Conservation (phyloP, 2,113 vertebrate genomes). For the Scophthalmus maximus region DNA sequence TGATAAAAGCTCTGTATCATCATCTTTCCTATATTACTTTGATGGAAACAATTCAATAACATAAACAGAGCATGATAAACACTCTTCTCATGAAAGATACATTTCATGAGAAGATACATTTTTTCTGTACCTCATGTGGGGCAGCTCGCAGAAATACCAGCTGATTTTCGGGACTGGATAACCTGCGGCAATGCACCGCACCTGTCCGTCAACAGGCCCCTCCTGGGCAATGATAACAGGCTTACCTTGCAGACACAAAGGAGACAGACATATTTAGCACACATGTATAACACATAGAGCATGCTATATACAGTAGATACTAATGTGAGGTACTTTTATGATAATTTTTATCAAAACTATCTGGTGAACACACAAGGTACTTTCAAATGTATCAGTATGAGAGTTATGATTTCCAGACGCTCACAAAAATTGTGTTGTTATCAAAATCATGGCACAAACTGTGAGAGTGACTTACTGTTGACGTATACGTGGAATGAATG, state of each 20-base stretch:
- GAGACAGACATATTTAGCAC: background rate
- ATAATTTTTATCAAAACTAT: too few relatives aligned
- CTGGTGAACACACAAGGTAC: too few relatives aligned
- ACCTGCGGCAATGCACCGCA: slow-evolving; percentile 92
- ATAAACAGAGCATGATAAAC: background rate
- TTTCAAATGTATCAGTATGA: too few relatives aligned
- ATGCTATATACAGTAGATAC: background rate
- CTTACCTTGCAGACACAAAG: slow-evolving; percentile 83
- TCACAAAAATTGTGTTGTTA: too few relatives aligned
- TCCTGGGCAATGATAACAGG: slow-evolving; percentile 90
- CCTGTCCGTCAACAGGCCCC: slow-evolving; percentile 88
- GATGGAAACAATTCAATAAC: background rate
- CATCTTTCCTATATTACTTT: background rate
- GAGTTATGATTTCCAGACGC: too few relatives aligned
- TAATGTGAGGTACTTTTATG: background rate
- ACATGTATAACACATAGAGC: background rate
- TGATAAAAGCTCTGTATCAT: background rate
- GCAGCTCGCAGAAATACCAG: slow-evolving; percentile 92
- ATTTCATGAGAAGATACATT: too few relatives aligned
- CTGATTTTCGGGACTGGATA: slow-evolving; percentile 92
- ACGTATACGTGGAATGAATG: slow-evolving; percentile 91
- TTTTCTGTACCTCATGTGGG: slow-evolving; percentile 86
- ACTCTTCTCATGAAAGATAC: too few relatives aligned
- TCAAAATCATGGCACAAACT: too few relatives aligned
- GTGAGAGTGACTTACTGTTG: slow-evolving; percentile 86